Percentiles rank a stretch among this genome's conserved stretches.
These are phyloP conservation scores for Cydia splendana DNA, from an alignment of 1,140 invertebrate genomes.

Conservation along the genomic window DNA sequence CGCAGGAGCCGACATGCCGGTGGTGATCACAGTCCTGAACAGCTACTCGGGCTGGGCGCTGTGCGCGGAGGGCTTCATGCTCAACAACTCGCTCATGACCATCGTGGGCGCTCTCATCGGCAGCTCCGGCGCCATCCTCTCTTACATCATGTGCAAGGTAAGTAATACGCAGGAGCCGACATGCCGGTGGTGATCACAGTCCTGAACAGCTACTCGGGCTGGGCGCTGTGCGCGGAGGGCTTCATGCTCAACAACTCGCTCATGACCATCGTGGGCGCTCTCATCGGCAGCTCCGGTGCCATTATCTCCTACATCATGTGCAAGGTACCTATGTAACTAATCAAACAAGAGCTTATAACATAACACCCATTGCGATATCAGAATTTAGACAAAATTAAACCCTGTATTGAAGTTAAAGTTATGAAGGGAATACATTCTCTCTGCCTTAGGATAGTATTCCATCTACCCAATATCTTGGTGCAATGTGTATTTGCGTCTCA, in stretches of 20 bases:
- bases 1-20: slow-evolving; percentile 93
- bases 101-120: slow-evolving; percentile 95
- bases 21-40: slow-evolving; percentile 95
- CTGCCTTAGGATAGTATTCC: too few relatives aligned
- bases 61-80: slow-evolving; percentile 95
- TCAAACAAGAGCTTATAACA: too few relatives aligned
- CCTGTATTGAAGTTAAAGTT: too few relatives aligned
- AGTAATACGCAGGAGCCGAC: slow-evolving; percentile 84
- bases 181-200: slow-evolving; percentile 97
- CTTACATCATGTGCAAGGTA: slow-evolving; percentile 97
- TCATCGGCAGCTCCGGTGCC: slow-evolving; percentile 95
- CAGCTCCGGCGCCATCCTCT: slow-evolving; percentile 94
- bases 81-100: slow-evolving; percentile 96
- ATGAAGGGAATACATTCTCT: too few relatives aligned
- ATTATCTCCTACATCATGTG: slow-evolving; percentile 98
- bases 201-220: slow-evolving; percentile 90
- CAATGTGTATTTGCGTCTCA: too few relatives aligned
- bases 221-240: slow-evolving; percentile 94
- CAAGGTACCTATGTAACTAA: slow-evolving; percentile 87
- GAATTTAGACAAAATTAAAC: not conserved
- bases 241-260: slow-evolving; percentile 97
- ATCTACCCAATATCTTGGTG: too few relatives aligned
- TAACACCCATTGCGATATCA: not conserved
- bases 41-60: slow-evolving; percentile 92
- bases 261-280: slow-evolving; percentile 94